Base-by-base conservation (phyloP, 2,113 vertebrate species). In the Holacanthus passer region DNA sequence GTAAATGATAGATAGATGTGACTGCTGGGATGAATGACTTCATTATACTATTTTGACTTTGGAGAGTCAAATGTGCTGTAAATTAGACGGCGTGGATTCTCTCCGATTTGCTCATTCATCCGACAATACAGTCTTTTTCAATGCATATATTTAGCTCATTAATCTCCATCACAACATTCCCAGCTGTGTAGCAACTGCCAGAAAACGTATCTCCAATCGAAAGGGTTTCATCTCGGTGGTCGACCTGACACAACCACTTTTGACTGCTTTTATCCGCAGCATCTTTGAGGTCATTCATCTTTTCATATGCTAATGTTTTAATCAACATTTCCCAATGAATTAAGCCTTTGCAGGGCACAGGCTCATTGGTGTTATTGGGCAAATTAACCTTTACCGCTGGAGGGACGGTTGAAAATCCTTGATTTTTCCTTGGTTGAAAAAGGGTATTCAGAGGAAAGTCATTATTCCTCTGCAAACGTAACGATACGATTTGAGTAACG, bases 241-340 rank as follows among this genome's bases (percentile, higher is more conserved):
- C 77, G 78, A 90, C 88, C 78, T 89, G 29, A 87, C 72, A 73
- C 79, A 52, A 65, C 78, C 86, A 90, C 84, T 91, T 90, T 91
- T 90, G 92, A 91, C 88, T 83, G 89, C 89, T 92, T 92, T 94
- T 86, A 93, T 93, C 86, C 13, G 1, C 41, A 76, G 79, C 71
- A 86, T 88, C 90, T 92, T 90, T 90, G 83, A 89, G 91, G 88
- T 91, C 84, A 86, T 86, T 81, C 73, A 50, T 88, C 90, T 87
- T 91, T 94, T 94, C 89, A 92, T 90, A 92, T 94, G 93, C 87
- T 91, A 93, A 95, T 93, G 66, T 76, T 52, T 90, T 89, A 87
- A 94, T 94, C 93, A 93, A 88, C 88, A 89, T 91, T 78, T 90
- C n/a, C 77, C 63, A 52, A 39, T 79, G 83, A 90, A 88, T 77